phyloP scores from a whole-genome alignment of 2,888 invertebrate species.

The Melinopterus prodromus region DNA sequence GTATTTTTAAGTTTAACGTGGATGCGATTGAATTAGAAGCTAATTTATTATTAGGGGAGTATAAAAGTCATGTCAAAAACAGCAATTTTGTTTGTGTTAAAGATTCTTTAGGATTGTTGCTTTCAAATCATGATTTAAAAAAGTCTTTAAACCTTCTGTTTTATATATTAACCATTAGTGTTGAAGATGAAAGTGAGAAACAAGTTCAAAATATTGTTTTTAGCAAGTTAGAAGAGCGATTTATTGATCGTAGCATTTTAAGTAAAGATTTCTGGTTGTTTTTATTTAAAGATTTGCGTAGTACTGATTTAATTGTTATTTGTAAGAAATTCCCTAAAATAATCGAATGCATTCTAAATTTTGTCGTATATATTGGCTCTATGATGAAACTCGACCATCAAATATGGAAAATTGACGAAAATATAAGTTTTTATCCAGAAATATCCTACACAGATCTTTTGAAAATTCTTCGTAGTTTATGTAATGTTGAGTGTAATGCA shows the following conservation, averaged over 20 bases:
- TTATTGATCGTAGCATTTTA: conserved; percentile 54
- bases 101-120: conserved; percentile 51
- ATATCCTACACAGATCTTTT: conserved; percentile 64
- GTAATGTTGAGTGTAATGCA: conserved; percentile 55
- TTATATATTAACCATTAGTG: conserved; percentile 48
- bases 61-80: conserved; percentile 41
- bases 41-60: conserved; percentile 29
- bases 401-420: conserved; percentile 56
- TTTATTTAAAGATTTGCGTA: conserved; percentile 54
- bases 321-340: conserved; percentile 56
- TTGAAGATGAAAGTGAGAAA: conserved; percentile 40
- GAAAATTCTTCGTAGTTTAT: conserved; percentile 59
- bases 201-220: conserved; percentile 50
- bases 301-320: conserved; percentile 51
- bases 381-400: conserved; percentile 56
- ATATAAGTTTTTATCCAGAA: conserved; percentile 56
- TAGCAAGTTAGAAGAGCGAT: conserved; percentile 51
- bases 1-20: conserved; percentile 47
- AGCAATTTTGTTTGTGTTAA: conserved; percentile 51
- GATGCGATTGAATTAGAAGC: conserved; percentile 34
- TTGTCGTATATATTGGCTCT: conserved; percentile 60
- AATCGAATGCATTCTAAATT: conserved; percentile 58
- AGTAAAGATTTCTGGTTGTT: conserved; percentile 56
- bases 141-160: conserved; percentile 52
- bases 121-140: conserved; percentile 56